Evolutionary conservation across 2,797 vertebrate species (phyloP).

Genomic region (Euphonia xanthogaster): DNA sequence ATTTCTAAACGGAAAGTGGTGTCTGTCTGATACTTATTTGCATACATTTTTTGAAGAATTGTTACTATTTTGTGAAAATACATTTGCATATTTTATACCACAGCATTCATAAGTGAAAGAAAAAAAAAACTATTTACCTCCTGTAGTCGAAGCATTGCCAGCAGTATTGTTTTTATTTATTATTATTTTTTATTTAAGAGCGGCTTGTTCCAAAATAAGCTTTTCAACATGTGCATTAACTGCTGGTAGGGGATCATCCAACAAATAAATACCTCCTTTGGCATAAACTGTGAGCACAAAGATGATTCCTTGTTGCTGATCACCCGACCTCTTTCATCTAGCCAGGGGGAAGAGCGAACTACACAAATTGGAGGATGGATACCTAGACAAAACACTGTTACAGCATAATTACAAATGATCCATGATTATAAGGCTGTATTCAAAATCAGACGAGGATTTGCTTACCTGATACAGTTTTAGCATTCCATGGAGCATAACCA

Average conservation of each 20-base stretch:
- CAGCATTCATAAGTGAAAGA: neutral
- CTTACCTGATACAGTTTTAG: neutral
- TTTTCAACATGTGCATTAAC: conserved; percentile 82
- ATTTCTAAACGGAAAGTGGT: neutral
- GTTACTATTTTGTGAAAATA: neutral
- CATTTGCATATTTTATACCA: neutral
- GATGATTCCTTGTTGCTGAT: conserved; percentile 84
- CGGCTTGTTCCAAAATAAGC: conserved; percentile 81
- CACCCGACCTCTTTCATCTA: conserved; percentile 77
- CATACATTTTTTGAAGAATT: neutral
- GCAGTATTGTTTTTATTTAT: neutral
- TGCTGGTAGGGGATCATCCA: conserved; percentile 83
- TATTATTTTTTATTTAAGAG: conserved; percentile 74
- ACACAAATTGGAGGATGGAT: neutral
- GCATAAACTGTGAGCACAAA: conserved; percentile 81
- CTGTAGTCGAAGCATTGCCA: conserved; percentile 84
- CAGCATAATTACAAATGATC: neutral
- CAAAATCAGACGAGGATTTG: neutral
- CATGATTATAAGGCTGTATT: neutral
- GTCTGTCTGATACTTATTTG: neutral
- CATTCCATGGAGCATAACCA: neutral
- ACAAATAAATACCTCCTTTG: conserved; percentile 71
- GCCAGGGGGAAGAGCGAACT: conserved; percentile 33
- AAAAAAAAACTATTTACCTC: conserved; percentile 69
- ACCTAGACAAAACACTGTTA: neutral